Evolutionary conservation across 2,113 vertebrate species (phyloP).

Genomic region (Dermatemys mawii): DNA sequence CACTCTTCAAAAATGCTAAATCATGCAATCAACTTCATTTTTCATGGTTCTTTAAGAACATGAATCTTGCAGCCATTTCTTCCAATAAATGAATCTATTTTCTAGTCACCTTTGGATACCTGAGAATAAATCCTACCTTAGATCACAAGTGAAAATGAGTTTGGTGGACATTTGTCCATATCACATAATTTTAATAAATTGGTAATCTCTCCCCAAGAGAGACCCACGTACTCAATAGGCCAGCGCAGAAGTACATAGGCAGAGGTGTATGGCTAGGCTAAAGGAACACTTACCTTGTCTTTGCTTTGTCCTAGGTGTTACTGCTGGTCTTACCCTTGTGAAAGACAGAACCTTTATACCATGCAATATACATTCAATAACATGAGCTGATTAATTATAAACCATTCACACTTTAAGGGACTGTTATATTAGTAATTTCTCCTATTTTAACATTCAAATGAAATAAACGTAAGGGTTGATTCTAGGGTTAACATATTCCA

Average conservation of each 20-base stretch:
- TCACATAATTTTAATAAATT: neutral
- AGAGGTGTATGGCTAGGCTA: neutral
- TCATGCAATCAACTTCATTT: neutral
- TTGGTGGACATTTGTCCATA: neutral
- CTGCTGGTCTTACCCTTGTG: neutral
- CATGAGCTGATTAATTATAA: neutral
- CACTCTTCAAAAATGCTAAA: neutral
- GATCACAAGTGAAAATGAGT: neutral
- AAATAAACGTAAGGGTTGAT: neutral
- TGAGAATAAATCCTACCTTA: neutral
- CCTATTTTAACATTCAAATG: neutral
- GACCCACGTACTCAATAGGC: neutral
- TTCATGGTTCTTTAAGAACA: constrained; percentile 3
- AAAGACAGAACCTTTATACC: neutral
- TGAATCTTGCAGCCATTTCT: neutral
- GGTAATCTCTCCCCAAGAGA: neutral
- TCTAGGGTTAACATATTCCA: neutral
- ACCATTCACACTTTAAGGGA: neutral
- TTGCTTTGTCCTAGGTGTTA: neutral
- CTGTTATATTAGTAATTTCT: neutral
- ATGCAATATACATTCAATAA: neutral
- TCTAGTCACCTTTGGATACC: neutral
- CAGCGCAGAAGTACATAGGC: neutral
- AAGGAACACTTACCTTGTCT: neutral
- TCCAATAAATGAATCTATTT: neutral